Evolutionary conservation across 2,113 vertebrate species (phyloP).

Genomic region (Merops nubicus): DNA sequence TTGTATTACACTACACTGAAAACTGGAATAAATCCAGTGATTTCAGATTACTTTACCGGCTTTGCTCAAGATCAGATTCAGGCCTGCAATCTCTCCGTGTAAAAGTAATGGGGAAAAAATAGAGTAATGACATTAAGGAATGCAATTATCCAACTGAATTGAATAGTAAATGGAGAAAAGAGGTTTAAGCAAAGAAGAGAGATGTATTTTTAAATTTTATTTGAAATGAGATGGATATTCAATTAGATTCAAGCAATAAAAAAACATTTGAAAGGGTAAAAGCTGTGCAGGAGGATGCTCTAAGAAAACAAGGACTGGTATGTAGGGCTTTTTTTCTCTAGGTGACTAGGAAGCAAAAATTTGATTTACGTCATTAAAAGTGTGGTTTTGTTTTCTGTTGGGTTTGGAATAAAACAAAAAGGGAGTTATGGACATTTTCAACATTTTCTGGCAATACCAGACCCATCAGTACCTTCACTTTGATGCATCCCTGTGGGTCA

Average conservation of each 20-base stretch:
- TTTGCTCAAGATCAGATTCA: conserved; percentile 49
- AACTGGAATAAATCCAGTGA: conserved; percentile 23
- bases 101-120: conserved; percentile 36
- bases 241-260: conserved; percentile 57
- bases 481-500: neutral
- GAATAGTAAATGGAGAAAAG: conserved; percentile 38
- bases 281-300: neutral
- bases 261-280: conserved; percentile 27
- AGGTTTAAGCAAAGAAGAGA: conserved; percentile 38
- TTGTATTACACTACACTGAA: neutral
- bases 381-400: neutral
- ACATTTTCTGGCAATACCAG: neutral
- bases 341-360: neutral
- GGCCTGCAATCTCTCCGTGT: neutral
- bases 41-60: conserved; percentile 22
- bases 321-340: neutral
- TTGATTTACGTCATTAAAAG: neutral
- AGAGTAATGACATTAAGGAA: conserved; percentile 57
- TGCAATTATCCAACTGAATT: conserved; percentile 49
- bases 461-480: neutral
- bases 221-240: conserved; percentile 59
- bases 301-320: neutral
- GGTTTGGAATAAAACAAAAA: neutral
- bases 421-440: neutral
- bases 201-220: conserved; percentile 21